phyloP scores from a whole-genome alignment of 2,888 invertebrate species.

The Yponomeuta malinellus region DNA sequence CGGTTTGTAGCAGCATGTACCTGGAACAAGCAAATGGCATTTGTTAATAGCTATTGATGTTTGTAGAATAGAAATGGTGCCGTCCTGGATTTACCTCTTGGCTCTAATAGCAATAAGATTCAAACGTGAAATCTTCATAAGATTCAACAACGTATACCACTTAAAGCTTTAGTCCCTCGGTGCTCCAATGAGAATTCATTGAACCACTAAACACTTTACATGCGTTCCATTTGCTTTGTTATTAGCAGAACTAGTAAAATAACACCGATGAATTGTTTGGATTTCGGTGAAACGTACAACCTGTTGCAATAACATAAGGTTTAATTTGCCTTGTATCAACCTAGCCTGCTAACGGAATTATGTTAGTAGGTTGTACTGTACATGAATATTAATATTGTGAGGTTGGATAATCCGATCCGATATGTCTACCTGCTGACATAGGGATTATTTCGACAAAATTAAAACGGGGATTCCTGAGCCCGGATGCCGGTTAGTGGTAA shows the following conservation, averaged over 20 bases:
- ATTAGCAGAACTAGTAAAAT: neutral
- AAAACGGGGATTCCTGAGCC: neutral
- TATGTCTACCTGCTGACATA: neutral
- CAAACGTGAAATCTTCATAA: no score
- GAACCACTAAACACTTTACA: no score
- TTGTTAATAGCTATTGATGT: neutral
- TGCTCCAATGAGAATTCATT: no score
- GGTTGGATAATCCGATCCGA: neutral
- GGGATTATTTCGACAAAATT: neutral
- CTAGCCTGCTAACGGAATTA: neutral
- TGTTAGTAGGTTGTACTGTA: neutral
- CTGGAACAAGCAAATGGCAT: conserved; percentile 42
- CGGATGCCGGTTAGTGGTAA: neutral
- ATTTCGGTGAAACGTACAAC: no score
- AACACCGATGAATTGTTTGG: neutral
- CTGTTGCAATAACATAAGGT: no score
- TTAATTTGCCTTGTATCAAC: no score
- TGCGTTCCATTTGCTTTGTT: no score
- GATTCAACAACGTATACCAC: no score
- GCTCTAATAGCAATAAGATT: no score
- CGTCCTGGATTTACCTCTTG: no score
- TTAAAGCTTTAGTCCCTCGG: no score
- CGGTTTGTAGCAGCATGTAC: conserved; percentile 22
- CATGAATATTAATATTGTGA: neutral
- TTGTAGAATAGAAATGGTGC: no score